phyloP scores from a whole-genome alignment of 2,113 vertebrate species.

The Psammodynastes pulverulentus region DNA sequence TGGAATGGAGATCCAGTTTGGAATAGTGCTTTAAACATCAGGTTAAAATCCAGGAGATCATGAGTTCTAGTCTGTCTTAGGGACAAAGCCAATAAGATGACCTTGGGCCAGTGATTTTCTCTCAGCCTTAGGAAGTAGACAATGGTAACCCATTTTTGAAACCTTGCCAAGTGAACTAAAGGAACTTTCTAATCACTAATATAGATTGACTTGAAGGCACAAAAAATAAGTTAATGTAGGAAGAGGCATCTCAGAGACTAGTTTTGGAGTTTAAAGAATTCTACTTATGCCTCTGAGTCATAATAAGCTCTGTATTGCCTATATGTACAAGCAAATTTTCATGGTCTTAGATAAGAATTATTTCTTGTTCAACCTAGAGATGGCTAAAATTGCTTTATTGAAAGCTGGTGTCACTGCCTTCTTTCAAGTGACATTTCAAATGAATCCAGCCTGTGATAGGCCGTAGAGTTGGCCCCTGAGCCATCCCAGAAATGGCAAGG shows the following conservation, averaged over 20 bases:
- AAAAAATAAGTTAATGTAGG: neutral
- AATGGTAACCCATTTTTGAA: neutral
- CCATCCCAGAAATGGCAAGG: too few species aligned
- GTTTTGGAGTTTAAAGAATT: neutral
- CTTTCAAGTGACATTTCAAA: neutral
- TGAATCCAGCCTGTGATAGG: too few species aligned
- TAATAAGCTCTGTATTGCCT: neutral
- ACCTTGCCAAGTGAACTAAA: neutral
- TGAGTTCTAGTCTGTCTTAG: neutral
- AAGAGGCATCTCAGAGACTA: neutral
- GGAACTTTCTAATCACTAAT: neutral
- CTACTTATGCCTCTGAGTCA: neutral
- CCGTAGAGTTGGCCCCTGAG: too few species aligned
- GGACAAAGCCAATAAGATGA: neutral
- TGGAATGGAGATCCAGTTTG: neutral
- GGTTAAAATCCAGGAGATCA: neutral
- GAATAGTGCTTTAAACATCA: neutral
- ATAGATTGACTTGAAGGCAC: neutral
- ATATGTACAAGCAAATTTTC: neutral
- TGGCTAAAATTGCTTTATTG: neutral
- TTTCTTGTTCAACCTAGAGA: neutral
- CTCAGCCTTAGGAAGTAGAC: neutral
- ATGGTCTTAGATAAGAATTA: neutral
- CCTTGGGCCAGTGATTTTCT: neutral
- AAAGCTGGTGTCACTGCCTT: neutral